phyloP scores from a whole-genome alignment of 2,888 invertebrate genomes.

The Aphidoletes aphidimyza region DNA sequence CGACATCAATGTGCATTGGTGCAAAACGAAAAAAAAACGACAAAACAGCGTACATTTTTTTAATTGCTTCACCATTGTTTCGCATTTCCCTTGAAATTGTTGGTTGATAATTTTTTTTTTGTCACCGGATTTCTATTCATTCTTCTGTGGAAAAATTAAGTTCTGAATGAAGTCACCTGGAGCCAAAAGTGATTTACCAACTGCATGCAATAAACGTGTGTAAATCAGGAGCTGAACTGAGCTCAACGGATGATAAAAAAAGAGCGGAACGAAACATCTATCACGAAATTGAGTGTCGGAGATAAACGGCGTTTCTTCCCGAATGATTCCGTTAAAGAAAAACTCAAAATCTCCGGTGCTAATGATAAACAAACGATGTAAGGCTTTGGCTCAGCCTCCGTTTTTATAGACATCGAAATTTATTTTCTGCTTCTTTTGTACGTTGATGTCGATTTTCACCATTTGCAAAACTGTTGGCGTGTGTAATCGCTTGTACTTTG shows the following conservation, averaged over 20 bases:
- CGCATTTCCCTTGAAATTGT: not conserved
- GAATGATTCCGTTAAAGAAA: no score
- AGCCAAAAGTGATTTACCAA: not conserved
- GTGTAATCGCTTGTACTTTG: not conserved
- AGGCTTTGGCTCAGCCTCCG: not conserved
- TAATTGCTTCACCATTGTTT: not conserved
- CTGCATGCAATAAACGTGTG: not conserved
- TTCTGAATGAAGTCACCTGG: conserved; percentile 18
- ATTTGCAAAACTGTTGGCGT: no score
- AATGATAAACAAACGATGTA: not conserved
- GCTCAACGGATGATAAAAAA: not conserved
- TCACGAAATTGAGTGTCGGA: not conserved
- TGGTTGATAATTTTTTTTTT: not conserved
- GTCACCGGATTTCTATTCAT: not conserved
- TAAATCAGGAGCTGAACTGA: no score
- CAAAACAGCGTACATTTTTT: not conserved
- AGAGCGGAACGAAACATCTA: not conserved
- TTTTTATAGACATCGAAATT: not conserved
- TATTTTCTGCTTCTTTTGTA: not conserved
- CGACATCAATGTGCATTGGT: not conserved
- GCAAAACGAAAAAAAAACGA: not conserved
- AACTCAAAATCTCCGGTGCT: not conserved
- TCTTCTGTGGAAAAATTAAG: not conserved
- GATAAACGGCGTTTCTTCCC: not conserved
- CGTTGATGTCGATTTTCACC: not conserved